Evolutionary conservation across 2,113 vertebrate species (phyloP).

Genomic region (Mesitornis unicolor): DNA sequence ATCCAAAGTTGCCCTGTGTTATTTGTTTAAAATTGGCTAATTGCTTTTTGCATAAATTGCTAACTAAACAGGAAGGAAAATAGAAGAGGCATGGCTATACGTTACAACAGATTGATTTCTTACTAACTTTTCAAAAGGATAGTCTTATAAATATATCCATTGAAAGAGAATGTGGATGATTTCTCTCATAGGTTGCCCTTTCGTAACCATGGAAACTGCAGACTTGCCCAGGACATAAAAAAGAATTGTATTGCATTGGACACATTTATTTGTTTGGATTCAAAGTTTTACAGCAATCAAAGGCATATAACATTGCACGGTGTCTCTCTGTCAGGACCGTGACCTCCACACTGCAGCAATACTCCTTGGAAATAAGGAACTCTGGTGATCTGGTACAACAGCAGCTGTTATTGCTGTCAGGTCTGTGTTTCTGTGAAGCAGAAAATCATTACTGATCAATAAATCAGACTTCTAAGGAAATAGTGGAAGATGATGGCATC

Average conservation of each 20-base stretch:
- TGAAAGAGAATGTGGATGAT: neutral
- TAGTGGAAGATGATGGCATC: neutral
- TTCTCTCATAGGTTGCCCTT: neutral
- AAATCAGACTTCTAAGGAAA: constrained; percentile 4
- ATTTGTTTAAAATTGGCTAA: neutral
- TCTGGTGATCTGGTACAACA: neutral
- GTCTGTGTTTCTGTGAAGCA: neutral
- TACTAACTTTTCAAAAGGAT: neutral
- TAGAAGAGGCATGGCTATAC: neutral
- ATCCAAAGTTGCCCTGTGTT: neutral
- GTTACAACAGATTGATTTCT: neutral
- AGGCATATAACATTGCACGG: neutral
- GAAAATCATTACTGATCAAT: constrained; percentile 15
- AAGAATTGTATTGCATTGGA: neutral
- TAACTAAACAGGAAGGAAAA: neutral
- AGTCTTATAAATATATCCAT: neutral
- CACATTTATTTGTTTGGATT: constrained; percentile 38
- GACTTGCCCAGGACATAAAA: constrained; percentile 13
- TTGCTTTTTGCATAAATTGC: neutral
- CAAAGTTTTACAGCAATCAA: constrained; percentile 5
- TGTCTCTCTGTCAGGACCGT: neutral
- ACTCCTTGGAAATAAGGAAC: neutral
- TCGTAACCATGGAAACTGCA: constrained; percentile 42
- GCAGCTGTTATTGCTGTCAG: neutral
- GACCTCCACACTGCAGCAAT: neutral